Evolutionary conservation across 2,888 invertebrate species (phyloP).

Genomic region (Spisula subtruncata): DNA sequence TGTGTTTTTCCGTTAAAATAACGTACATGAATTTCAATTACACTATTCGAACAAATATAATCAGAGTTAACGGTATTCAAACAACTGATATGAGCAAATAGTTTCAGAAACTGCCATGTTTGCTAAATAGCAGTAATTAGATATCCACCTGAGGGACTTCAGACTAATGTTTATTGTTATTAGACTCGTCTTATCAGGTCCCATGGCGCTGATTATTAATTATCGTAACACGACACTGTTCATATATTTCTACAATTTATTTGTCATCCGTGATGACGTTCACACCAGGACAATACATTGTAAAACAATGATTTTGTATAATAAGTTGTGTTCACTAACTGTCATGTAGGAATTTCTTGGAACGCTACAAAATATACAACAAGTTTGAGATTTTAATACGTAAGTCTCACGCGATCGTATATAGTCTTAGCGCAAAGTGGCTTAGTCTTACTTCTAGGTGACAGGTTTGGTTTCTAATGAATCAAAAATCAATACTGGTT

Average conservation of each 20-base stretch:
- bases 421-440: no score
- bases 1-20: no score
- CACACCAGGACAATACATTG: neutral
- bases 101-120: neutral
- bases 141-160: neutral
- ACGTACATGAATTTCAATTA: no score
- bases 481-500: no score
- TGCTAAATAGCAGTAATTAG: conserved; percentile 6
- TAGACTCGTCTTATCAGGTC: neutral
- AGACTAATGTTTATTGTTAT: neutral
- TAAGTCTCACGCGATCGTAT: no score
- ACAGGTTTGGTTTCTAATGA: no score
- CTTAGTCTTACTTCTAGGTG: no score
- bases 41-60: no score
- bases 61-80: neutral
- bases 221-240: neutral
- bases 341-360: no score
- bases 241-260: neutral
- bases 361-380: no score
- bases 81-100: neutral
- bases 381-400: no score
- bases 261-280: neutral
- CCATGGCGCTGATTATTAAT: neutral
- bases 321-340: neutral
- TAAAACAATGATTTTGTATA: conserved; percentile 2